Evolutionary conservation across 1,140 invertebrate genomes (phyloP), one percentile per base, ranked within the genome.

Genomic region (Chrysoperla carnea): DNA sequence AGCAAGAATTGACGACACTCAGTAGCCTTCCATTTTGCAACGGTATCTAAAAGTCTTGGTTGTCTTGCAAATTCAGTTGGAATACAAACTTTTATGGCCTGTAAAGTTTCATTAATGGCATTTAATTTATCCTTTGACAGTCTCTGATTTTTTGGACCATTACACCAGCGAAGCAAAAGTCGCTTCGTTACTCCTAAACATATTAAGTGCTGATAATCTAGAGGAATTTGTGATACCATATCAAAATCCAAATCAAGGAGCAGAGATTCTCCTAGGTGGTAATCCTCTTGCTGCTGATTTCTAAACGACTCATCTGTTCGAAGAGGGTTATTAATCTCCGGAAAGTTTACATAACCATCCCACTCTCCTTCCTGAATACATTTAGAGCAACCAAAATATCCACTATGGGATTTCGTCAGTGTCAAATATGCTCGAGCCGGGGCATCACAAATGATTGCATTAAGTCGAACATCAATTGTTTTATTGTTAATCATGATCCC

Each of bases 1-100:
- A 56, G 42, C 7, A 60, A 46, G 43, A 59, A 58, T 13, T 48
- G 45, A 7, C 50, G 41, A 17, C 53, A 52, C 48, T 62, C 56
- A 11, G 57, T 55, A 1, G 55, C 55, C 50, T 61, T 61, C 52
- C 52, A 62, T 8, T 46, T 37, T n/a, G 45, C 43, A 17, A 48
- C 42, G 36, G 48, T 44, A 12, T 42, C 40, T 29, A 60, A 45
- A 23, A n/a, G 7, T 40, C 52, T 36, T 15, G 51, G 52, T 50
- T 50, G 53, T 44, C 57, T 50, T 29, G 44, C 33, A 43, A 57
- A 53, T 46, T 60, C 55, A 12, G 9, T 37, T 29, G 54, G 53
- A 38, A 51, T 48, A 45, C 40, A 28, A 27, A 11, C 7, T 39
- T 9, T 38, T 8, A 35, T 11, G 11, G 8, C 31, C 31, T 35